A percentile compares a stretch with the other conserved stretches of the same genome.
Conservation (phyloP, 2,888 invertebrate genomes). For the Eumerus sabulonum region DNA sequence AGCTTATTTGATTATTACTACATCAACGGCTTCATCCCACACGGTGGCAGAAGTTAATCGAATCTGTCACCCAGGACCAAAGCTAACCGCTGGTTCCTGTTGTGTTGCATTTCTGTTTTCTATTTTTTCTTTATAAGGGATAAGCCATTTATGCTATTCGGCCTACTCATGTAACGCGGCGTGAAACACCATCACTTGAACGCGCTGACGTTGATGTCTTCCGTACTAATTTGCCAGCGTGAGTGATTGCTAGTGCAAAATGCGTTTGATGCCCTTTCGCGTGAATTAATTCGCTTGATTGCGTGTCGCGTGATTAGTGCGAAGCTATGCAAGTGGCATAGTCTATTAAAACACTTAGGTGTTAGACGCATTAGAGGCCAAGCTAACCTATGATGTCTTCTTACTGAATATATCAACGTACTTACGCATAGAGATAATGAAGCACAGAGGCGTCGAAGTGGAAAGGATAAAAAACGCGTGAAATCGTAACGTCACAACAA, state of each 20-base stretch:
- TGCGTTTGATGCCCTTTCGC: constrained; percentile 27
- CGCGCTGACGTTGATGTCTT: background rate
- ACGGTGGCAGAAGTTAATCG: constrained; percentile 59
- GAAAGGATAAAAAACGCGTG: too few species aligned
- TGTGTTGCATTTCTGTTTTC: background rate
- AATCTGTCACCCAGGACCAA: constrained; percentile 59
- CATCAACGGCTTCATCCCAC: constrained; percentile 59
- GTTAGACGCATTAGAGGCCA: too few species aligned
- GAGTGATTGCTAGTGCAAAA: constrained; percentile 10
- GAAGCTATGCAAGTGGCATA: background rate
- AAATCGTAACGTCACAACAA: too few species aligned
- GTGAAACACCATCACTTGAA: background rate
- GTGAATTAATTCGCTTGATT: constrained; percentile 52
- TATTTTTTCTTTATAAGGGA: constrained; percentile 12
- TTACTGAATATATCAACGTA: too few species aligned
- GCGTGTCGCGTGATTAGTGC: background rate
- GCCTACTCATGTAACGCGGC: too few species aligned
- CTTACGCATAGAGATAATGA: background rate
- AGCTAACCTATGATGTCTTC: too few species aligned
- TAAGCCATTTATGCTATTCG: constrained; percentile 5
- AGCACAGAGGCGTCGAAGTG: too few species aligned
- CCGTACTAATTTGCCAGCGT: constrained; percentile 53
- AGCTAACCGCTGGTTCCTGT: constrained; percentile 15
- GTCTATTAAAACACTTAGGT: constrained; percentile 7
- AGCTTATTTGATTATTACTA: constrained; percentile 60